A percentile compares a stretch with the other conserved stretches of the same genome.
phyloP scores from a whole-genome alignment of 2,888 invertebrate species.

The Selenia dentaria region DNA sequence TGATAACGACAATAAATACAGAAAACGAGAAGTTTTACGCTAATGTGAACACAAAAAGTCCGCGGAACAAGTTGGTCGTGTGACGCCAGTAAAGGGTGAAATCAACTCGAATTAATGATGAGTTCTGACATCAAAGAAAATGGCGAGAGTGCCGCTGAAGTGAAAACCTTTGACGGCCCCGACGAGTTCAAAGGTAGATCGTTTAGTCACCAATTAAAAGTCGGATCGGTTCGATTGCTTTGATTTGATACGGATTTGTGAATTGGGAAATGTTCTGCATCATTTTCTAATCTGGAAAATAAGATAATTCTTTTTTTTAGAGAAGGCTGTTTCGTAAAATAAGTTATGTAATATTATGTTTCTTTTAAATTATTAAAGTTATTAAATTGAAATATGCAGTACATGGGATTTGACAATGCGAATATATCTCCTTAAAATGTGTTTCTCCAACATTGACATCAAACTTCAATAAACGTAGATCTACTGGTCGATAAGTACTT shows the following conservation, averaged over 20 bases:
- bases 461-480: too few species aligned
- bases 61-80: slow-evolving; percentile 9
- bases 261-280: not conserved
- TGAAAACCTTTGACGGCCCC: slow-evolving; percentile 15
- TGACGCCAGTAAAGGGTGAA: slow-evolving; percentile 6
- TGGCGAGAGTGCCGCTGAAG: slow-evolving; percentile 6
- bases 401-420: too few species aligned
- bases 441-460: too few species aligned
- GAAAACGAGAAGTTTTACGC: slow-evolving; percentile 3
- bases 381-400: too few species aligned
- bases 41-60: not conserved
- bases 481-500: too few species aligned
- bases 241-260: not conserved
- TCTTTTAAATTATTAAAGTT: too few species aligned
- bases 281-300: too few species aligned
- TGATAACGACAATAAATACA: slow-evolving; percentile 22
- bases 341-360: too few species aligned
- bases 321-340: too few species aligned
- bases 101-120: slow-evolving; percentile 20
- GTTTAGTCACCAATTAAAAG: slow-evolving; percentile 10
- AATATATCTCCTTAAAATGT: too few species aligned
- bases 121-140: slow-evolving; percentile 9
- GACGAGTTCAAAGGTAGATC: slow-evolving; percentile 25
- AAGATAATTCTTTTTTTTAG: too few species aligned
- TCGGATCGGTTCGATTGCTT: slow-evolving; percentile 3